Evolutionary conservation across 2,888 invertebrate species (phyloP).

Genomic region (Trachelus iudaicus): DNA sequence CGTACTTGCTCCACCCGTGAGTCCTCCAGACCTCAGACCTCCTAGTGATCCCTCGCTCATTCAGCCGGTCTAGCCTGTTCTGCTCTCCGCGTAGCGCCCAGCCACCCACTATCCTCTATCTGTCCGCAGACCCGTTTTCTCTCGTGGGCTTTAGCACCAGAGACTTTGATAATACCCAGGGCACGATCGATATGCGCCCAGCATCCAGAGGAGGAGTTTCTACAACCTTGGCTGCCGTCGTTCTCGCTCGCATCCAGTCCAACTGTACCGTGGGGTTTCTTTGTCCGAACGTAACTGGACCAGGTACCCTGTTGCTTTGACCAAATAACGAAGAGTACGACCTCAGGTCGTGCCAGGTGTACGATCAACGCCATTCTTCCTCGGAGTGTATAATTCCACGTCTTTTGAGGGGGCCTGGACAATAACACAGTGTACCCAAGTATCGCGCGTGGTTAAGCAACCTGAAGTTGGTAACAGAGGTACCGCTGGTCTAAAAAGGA

Average conservation of each 20-base stretch:
- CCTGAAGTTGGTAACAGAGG: not conserved
- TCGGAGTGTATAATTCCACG: not conserved
- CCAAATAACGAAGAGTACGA: not conserved
- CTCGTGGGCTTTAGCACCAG: not conserved
- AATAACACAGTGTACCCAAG: not conserved
- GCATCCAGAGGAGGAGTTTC: not conserved
- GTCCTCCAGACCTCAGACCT: not conserved
- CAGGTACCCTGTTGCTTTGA: not conserved
- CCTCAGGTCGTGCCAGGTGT: not conserved
- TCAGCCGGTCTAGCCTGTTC: not conserved
- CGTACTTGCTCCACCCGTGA: not conserved
- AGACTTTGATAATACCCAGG: not conserved
- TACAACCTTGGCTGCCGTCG: not conserved
- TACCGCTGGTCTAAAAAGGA: not conserved
- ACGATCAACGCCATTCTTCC: not conserved
- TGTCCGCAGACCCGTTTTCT: not conserved
- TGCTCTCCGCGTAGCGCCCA: not conserved
- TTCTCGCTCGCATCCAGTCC: not conserved
- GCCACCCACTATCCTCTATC: not conserved
- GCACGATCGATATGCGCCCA: not conserved
- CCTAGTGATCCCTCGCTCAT: not conserved
- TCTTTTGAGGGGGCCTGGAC: not conserved
- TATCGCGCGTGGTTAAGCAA: not conserved
- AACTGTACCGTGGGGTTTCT: not conserved
- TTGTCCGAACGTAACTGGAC: not conserved